Evolutionary conservation across 64 coral and sea anemone species (phyloP).

Genomic region (Catalaphyllia jardinei): DNA sequence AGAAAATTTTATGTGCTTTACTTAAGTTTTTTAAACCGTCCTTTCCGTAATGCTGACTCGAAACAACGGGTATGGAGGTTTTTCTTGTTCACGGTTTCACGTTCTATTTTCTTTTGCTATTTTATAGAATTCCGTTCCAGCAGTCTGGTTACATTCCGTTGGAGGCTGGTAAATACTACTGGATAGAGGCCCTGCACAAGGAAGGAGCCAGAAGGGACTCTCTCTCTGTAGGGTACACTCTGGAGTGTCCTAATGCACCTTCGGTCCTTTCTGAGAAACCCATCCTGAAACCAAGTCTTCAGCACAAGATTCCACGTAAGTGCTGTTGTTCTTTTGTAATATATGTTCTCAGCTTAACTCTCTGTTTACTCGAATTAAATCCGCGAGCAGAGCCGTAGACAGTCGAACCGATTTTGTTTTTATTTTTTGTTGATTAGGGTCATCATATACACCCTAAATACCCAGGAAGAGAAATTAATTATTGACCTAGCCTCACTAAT

Average conservation of each 20-base stretch:
- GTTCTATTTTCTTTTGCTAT: not conserved
- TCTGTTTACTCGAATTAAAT: too few species aligned
- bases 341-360: not conserved
- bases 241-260: conserved; percentile 68
- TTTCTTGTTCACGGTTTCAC: not conserved
- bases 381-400: too few species aligned
- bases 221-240: conserved; percentile 70
- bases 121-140: conserved; percentile 55
- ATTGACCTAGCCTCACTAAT: too few species aligned
- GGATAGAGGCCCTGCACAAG: conserved; percentile 91
- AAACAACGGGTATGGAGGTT: too few species aligned
- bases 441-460: too few species aligned
- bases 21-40: too few species aligned
- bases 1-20: too few species aligned
- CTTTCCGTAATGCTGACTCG: too few species aligned
- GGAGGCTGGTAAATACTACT: conserved; percentile 87
- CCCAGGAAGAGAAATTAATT: not conserved
- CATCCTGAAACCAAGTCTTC: conserved; percentile 65
- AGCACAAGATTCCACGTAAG: conserved; percentile 90
- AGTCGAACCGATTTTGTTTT: too few species aligned
- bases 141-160: conserved; percentile 63
- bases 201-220: conserved; percentile 57
- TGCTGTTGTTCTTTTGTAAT: not conserved
- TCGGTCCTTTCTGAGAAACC: conserved; percentile 47
- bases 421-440: too few species aligned